Percentiles rank a stretch among this genome's conserved stretches.
These are phyloP conservation scores for Prosapia bicincta DNA, from an alignment of 2,888 invertebrate genomes.

Conservation along the genomic window DNA sequence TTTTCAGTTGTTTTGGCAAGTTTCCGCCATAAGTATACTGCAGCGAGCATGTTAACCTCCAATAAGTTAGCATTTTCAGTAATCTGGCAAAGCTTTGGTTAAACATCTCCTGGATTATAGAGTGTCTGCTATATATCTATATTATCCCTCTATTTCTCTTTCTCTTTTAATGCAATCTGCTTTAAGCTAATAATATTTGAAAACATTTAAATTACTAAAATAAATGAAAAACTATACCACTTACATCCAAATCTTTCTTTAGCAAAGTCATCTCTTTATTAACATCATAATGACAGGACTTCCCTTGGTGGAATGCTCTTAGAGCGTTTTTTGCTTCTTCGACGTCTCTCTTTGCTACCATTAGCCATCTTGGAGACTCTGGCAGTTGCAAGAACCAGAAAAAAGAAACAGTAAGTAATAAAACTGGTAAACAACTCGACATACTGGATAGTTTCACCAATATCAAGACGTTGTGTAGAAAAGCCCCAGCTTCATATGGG, in stretches of 20 bases:
- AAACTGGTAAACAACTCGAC: not conserved
- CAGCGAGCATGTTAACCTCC: no score
- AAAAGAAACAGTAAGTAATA: not conserved
- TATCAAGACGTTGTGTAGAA: not conserved
- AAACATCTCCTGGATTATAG: no score
- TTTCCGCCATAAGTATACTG: no score
- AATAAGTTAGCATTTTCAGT: no score
- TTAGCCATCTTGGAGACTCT: conserved; percentile 12
- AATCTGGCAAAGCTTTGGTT: no score
- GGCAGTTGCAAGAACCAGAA: not conserved
- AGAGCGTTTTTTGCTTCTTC: not conserved
- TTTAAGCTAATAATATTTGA: no score
- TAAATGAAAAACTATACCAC: not conserved
- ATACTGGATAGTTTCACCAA: not conserved
- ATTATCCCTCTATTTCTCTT: no score
- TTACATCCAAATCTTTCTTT: conserved; percentile 4
- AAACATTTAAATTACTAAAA: no score
- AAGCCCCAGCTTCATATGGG: not conserved
- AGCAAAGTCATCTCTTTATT: not conserved
- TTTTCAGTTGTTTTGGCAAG: no score
- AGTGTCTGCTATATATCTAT: no score
- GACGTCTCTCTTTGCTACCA: not conserved
- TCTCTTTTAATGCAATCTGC: no score
- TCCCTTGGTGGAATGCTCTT: not conserved
- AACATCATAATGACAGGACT: not conserved